phyloP scores from a whole-genome alignment of 1,140 invertebrate genomes.

The Drosophila guanche region DNA sequence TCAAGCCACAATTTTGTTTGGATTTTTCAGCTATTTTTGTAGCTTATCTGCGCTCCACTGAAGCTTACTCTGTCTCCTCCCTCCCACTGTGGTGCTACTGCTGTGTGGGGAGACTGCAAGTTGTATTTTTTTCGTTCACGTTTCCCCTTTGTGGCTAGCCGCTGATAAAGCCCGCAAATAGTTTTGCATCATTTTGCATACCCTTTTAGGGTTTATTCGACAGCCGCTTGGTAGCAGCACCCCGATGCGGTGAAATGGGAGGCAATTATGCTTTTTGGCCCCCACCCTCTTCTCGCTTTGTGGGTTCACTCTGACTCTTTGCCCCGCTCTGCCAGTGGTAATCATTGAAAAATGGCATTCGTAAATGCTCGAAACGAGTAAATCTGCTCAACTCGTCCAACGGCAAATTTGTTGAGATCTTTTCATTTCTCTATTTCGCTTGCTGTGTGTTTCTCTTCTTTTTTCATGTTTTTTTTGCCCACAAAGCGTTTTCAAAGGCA shows the following conservation, averaged over 20 bases:
- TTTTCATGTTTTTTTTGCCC: slow-evolving; percentile 55
- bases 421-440: slow-evolving; percentile 47
- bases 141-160: slow-evolving; percentile 21
- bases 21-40: slow-evolving; percentile 54
- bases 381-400: slow-evolving; percentile 70
- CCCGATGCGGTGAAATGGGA: too few relatives aligned
- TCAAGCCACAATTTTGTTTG: slow-evolving; percentile 69
- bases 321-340: slow-evolving; percentile 9
- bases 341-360: slow-evolving; percentile 61
- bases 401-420: slow-evolving; percentile 74
- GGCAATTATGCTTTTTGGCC: slow-evolving; percentile 68
- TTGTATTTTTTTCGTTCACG: slow-evolving; percentile 6
- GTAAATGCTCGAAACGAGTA: slow-evolving; percentile 57
- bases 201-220: neutral
- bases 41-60: slow-evolving; percentile 59
- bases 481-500: slow-evolving; percentile 69
- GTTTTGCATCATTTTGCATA: slow-evolving; percentile 25
- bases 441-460: slow-evolving; percentile 21
- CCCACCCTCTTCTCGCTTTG: slow-evolving; percentile 4
- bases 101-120: neutral
- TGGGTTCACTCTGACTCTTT: slow-evolving; percentile 2
- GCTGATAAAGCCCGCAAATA: slow-evolving; percentile 45
- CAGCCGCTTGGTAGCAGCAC: too few relatives aligned
- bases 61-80: slow-evolving; percentile 2
- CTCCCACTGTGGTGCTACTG: slow-evolving; percentile 15